Percentiles rank a stretch among this genome's conserved stretches.
Conservation (phyloP, 2,888 invertebrate genomes). For the Masnerella sp. region DNA sequence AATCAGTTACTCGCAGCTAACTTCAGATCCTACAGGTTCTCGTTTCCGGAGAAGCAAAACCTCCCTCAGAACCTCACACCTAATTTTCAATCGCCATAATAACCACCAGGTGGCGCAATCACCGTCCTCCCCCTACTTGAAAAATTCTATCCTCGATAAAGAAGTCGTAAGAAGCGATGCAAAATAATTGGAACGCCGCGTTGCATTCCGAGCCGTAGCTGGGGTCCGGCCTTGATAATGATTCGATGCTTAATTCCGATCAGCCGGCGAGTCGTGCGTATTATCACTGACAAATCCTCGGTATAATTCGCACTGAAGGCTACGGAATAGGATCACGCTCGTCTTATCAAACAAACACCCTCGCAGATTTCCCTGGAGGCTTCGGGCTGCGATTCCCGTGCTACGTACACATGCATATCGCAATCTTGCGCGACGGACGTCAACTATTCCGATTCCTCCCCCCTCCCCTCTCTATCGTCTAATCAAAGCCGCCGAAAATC, state of each 20-base stretch:
- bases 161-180: conserved; percentile 12
- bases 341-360: conserved; percentile 66
- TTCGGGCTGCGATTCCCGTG: conserved; percentile 52
- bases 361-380: conserved; percentile 64
- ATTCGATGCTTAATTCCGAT: conserved; percentile 46
- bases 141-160: no score
- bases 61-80: no score
- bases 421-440: conserved; percentile 24
- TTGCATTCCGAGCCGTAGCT: no score
- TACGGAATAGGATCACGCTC: conserved; percentile 63
- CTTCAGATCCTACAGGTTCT: no score
- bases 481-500: conserved; percentile 60
- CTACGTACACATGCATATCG: conserved; percentile 38
- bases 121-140: no score
- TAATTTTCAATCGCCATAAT: no score
- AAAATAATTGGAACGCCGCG: conserved; percentile 16
- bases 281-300: conserved; percentile 53
- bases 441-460: conserved; percentile 15
- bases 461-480: conserved; percentile 45
- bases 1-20: no score
- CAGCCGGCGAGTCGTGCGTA: conserved; percentile 49
- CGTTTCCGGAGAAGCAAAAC: no score
- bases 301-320: conserved; percentile 58
- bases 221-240: conserved; percentile 18
- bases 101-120: no score